A percentile compares a stretch with the other conserved stretches of the same genome.
Conservation (phyloP, 2,113 vertebrate genomes). For the Muntiacus muntjak region DNA sequence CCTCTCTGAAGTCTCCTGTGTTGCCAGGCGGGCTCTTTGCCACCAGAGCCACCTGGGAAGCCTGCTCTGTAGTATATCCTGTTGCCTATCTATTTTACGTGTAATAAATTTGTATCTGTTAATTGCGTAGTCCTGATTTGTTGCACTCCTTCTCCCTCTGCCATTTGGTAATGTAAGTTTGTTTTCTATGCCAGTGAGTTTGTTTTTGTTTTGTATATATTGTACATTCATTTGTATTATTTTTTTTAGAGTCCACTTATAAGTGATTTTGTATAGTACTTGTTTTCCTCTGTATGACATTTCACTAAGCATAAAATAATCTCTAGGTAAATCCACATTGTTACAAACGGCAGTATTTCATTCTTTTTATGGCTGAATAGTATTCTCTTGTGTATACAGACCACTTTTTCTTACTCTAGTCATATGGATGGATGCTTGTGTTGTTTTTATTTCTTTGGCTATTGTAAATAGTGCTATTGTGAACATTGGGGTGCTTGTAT, state of each 20-base stretch:
- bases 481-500: not conserved
- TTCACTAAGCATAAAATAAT: not conserved
- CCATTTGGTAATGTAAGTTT: not conserved
- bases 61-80: not conserved
- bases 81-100: not conserved
- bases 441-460: not conserved
- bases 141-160: not conserved
- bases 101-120: not conserved
- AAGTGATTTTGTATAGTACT: not conserved
- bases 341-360: not conserved
- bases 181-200: not conserved
- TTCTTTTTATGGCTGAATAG: not conserved
- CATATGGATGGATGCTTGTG: not conserved
- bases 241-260: not conserved
- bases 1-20: not conserved
- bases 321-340: not conserved
- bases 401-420: not conserved
- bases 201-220: not conserved
- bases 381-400: not conserved
- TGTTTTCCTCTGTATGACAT: not conserved
- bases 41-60: too few species aligned
- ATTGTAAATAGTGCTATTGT: not conserved
- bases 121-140: not conserved
- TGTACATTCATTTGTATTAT: not conserved
- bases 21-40: not conserved